Conservation (phyloP, 1,140 invertebrate species). For the Meloidogyne chitwoodi region DNA sequence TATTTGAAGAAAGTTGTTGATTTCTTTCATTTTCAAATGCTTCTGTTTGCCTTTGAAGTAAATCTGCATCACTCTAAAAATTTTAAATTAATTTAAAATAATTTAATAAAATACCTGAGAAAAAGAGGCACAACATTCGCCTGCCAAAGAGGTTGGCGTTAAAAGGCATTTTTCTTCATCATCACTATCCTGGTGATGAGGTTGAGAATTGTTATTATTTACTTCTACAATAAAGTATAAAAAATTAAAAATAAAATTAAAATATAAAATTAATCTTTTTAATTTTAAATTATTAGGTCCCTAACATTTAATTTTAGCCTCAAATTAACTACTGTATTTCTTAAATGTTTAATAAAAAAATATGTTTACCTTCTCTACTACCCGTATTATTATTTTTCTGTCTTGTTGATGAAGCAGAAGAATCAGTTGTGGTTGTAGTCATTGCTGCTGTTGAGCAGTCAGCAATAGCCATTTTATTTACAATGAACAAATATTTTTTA, state of each 20-base stretch:
- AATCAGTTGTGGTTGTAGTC: not conserved
- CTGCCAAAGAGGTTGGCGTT: constrained; percentile 26
- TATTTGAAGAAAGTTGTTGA: not conserved
- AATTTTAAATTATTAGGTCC: no score
- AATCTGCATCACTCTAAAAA: not conserved
- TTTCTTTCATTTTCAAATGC: not conserved
- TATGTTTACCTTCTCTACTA: not conserved
- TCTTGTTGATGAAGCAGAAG: not conserved
- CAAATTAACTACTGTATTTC: not conserved
- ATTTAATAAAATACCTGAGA: not conserved
- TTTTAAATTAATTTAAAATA: not conserved
- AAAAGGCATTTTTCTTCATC: constrained; percentile 33
- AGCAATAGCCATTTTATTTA: not conserved
- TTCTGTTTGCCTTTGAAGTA: not conserved
- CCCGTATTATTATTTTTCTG: not conserved
- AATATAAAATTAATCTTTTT: not conserved
- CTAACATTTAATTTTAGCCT: not conserved
- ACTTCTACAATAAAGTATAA: not conserved
- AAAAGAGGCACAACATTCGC: constrained; percentile 11
- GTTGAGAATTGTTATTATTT: not conserved
- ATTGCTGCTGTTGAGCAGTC: not conserved
- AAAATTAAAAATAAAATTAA: not conserved
- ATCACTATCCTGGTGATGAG: constrained; percentile 22
- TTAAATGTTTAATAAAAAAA: not conserved
- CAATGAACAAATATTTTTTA: not conserved